Evolutionary conservation across 2,797 vertebrate genomes (phyloP).

Genomic region (Gadopsis marmoratus): DNA sequence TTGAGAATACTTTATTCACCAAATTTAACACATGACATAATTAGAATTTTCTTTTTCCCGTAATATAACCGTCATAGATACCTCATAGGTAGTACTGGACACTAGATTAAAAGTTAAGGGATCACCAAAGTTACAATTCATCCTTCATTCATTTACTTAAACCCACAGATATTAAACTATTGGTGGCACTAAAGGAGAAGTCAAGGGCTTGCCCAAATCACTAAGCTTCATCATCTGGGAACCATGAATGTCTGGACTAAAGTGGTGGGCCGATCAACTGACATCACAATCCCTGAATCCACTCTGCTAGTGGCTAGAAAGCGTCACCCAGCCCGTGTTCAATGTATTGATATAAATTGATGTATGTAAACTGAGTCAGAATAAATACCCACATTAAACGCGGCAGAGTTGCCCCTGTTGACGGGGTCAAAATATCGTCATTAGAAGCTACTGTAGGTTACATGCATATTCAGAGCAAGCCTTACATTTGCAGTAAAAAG

Average conservation of each 20-base stretch:
- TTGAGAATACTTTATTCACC: background rate
- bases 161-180: too few species aligned
- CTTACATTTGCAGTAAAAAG: constrained; percentile 1
- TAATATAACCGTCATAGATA: too few species aligned
- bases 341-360: background rate
- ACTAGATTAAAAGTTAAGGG: too few species aligned
- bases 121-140: too few species aligned
- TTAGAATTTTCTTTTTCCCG: background rate
- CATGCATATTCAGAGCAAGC: background rate
- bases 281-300: background rate
- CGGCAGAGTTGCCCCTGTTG: too few species aligned
- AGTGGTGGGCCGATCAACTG: background rate
- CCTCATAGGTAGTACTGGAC: too few species aligned
- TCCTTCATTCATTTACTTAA: too few species aligned
- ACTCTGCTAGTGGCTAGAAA: background rate
- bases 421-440: background rate
- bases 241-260: too few species aligned
- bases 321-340: background rate
- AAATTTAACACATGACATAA: background rate
- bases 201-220: too few species aligned
- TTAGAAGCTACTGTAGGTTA: background rate
- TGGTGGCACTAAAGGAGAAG: too few species aligned
- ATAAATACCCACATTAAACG: background rate
- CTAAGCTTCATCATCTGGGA: too few species aligned
- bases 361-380: background rate